Percentiles rank a stretch among this genome's conserved stretches.
Evolutionary conservation across 2,113 vertebrate species (phyloP).

Genomic region (Atlantisia rogersi): DNA sequence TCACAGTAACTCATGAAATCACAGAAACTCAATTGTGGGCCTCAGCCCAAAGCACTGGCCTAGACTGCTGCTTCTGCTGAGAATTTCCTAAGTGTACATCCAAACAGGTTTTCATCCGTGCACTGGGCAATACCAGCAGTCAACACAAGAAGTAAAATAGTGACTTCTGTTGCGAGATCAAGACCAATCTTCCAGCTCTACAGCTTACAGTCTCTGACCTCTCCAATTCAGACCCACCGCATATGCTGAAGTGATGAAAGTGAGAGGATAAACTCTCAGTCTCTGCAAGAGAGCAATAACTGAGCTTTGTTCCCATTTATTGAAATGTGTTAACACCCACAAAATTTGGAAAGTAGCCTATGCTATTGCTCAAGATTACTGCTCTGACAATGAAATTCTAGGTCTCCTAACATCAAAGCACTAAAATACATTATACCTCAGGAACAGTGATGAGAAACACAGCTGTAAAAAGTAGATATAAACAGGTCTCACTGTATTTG

Average conservation of each 20-base stretch:
- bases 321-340: not conserved
- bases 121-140: not conserved
- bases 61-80: not conserved
- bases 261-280: not conserved
- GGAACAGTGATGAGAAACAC: slow-evolving; percentile 13
- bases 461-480: slow-evolving; percentile 32
- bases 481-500: not conserved
- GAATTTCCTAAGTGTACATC: not conserved
- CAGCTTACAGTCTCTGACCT: not conserved
- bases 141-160: not conserved
- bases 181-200: not conserved
- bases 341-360: not conserved
- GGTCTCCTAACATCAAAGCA: not conserved
- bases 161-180: not conserved
- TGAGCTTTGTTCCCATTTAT: not conserved
- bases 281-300: not conserved
- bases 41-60: not conserved
- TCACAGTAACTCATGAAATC: not conserved
- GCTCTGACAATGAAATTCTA: slow-evolving; percentile 2
- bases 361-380: not conserved
- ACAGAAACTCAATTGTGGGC: not conserved
- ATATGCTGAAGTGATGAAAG: not conserved
- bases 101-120: not conserved
- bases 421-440: slow-evolving; percentile 4
- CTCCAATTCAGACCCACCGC: not conserved